These are phyloP conservation scores for Athetis lepigone DNA, from an alignment of 2,888 invertebrate species.

Conservation along the genomic window DNA sequence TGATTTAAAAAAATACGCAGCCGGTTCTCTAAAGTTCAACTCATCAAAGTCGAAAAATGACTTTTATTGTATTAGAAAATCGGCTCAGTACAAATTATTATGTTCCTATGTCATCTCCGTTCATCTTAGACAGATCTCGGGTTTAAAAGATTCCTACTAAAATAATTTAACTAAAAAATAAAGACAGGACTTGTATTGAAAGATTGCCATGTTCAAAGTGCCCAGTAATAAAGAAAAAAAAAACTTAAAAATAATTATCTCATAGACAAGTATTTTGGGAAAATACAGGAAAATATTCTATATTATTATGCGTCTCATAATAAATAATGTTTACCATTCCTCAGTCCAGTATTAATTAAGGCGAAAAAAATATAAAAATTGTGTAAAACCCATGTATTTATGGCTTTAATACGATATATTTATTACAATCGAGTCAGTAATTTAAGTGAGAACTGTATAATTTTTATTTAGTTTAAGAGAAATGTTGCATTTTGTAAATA, in stretches of 20 bases:
- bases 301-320: constrained; percentile 14
- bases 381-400: constrained; percentile 70
- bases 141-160: constrained; percentile 66
- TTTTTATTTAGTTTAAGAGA: constrained; percentile 67
- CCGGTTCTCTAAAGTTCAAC: constrained; percentile 18
- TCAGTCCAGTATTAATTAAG: constrained; percentile 80
- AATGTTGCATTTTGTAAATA: constrained; percentile 73
- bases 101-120: constrained; percentile 60
- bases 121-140: constrained; percentile 67
- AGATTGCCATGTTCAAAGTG: constrained; percentile 16
- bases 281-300: background rate
- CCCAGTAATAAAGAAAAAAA: constrained; percentile 15
- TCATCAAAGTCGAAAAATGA: background rate
- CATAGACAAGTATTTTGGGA: constrained; percentile 21
- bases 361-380: constrained; percentile 61
- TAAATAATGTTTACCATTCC: constrained; percentile 79
- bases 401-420: constrained; percentile 77
- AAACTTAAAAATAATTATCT: constrained; percentile 1
- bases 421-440: constrained; percentile 88
- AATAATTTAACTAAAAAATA: constrained; percentile 54
- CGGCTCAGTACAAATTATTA: constrained; percentile 57
- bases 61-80: constrained; percentile 35
- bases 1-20: constrained; percentile 11
- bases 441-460: constrained; percentile 77
- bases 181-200: constrained; percentile 62